A percentile compares a stretch with the other conserved stretches of the same genome.
phyloP scores from a whole-genome alignment of 2,113 vertebrate species.

The Thermophis baileyi region DNA sequence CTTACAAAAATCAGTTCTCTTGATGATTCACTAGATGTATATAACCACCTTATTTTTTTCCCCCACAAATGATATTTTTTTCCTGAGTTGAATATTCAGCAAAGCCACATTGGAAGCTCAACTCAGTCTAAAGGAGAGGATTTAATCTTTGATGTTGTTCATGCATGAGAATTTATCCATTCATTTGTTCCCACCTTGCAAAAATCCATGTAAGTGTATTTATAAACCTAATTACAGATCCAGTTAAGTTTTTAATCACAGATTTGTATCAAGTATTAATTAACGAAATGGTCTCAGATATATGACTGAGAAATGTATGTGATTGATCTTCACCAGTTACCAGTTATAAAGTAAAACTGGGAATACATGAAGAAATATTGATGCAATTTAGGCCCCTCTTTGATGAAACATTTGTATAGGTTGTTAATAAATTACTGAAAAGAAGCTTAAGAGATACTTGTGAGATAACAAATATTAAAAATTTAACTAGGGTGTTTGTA shows the following conservation, averaged over 20 bases:
- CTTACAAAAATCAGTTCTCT: not conserved
- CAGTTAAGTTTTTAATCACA: not conserved
- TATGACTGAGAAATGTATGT: not conserved
- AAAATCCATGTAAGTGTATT: not conserved
- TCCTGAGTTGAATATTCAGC: not conserved
- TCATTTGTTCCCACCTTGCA: not conserved
- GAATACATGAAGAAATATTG: constrained; percentile 18
- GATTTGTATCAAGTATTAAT: not conserved
- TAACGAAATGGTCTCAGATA: not conserved
- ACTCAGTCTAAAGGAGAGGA: not conserved
- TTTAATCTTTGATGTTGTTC: not conserved
- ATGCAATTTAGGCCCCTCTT: constrained; percentile 13
- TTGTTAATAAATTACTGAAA: constrained; percentile 15
- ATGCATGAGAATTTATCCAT: not conserved
- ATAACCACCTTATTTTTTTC: not conserved
- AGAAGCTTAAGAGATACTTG: not conserved
- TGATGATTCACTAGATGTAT: not conserved
- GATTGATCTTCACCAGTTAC: not conserved
- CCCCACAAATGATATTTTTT: not conserved
- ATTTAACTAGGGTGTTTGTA: not conserved
- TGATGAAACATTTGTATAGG: constrained; percentile 20
- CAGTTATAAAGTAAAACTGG: not conserved
- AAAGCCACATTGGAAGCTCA: not conserved
- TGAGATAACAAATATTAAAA: constrained; percentile 11
- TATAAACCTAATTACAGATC: not conserved